Evolutionary conservation across 1,140 invertebrate species (phyloP).

Genomic region (Zaprionus vittiger): DNA sequence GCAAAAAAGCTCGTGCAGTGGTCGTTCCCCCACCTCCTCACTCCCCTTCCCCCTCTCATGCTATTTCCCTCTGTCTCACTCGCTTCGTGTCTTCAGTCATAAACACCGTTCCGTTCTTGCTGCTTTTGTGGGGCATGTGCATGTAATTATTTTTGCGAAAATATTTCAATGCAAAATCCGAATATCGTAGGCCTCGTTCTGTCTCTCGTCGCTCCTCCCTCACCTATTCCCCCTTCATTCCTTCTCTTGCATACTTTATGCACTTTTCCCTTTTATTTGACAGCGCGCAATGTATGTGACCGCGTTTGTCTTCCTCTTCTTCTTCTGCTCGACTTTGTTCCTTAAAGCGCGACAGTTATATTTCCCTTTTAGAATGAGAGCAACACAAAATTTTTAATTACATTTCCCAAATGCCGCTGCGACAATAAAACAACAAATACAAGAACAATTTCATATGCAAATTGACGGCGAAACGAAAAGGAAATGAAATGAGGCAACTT

Average conservation of each 20-base stretch:
- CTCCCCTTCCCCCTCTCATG: neutral
- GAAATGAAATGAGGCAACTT: conserved; percentile 56
- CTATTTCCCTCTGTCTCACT: conserved; percentile 36
- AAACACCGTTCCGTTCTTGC: conserved; percentile 54
- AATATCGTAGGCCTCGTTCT: conserved; percentile 66
- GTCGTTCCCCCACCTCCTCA: conserved; percentile 32
- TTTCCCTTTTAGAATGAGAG: conserved; percentile 18
- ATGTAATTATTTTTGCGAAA: conserved; percentile 78
- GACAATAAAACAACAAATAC: conserved; percentile 31
- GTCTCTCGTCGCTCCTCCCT: neutral
- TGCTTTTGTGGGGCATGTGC: conserved; percentile 63
- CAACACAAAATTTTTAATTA: conserved; percentile 74
- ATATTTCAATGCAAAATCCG: conserved; percentile 73
- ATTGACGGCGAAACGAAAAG: conserved; percentile 55
- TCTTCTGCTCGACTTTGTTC: conserved; percentile 21
- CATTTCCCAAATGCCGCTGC: conserved; percentile 57
- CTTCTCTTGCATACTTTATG: conserved; percentile 63
- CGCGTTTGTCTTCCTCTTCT: conserved; percentile 52
- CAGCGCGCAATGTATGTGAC: conserved; percentile 72
- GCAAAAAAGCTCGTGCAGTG: conserved; percentile 55
- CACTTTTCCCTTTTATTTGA: conserved; percentile 76
- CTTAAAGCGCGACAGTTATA: conserved; percentile 57
- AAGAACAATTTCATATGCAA: conserved; percentile 74
- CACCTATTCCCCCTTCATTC: too few species aligned
- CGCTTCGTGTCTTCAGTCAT: conserved; percentile 70